These are phyloP conservation scores for Aptenodytes forsteri DNA, from an alignment of 2,113 vertebrate genomes.

Conservation along the genomic window DNA sequence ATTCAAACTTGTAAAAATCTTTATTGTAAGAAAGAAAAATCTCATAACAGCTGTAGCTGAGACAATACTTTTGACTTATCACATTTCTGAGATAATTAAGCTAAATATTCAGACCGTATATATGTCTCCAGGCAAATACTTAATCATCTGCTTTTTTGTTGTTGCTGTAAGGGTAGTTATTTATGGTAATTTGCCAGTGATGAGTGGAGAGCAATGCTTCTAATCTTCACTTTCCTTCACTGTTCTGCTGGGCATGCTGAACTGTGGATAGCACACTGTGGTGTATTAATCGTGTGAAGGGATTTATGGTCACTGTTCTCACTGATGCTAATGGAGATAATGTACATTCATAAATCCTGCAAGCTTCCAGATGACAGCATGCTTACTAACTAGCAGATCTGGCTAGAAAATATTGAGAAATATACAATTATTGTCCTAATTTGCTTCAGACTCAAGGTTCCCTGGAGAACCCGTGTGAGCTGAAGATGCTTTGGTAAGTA, in stretches of 20 bases:
- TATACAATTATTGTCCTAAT: not conserved
- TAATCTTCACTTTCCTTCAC: not conserved
- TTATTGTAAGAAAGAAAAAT: not conserved
- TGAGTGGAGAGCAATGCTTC: conserved; percentile 1
- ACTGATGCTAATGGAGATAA: not conserved
- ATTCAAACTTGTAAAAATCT: not conserved
- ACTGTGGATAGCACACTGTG: not conserved
- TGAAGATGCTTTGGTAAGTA: conserved; percentile 11
- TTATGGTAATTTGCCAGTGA: conserved; percentile 45
- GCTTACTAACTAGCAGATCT: not conserved
- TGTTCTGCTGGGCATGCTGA: not conserved
- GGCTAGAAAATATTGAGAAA: not conserved
- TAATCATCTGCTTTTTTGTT: conserved; percentile 11
- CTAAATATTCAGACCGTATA: conserved; percentile 35
- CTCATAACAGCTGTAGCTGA: not conserved
- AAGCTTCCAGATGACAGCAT: not conserved
- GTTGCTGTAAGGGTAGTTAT: not conserved
- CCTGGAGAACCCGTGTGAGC: not conserved
- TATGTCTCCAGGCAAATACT: conserved; percentile 26
- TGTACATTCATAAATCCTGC: not conserved
- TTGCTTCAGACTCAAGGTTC: not conserved
- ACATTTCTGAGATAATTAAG: conserved; percentile 49
- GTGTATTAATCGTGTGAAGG: not conserved
- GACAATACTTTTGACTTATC: not conserved
- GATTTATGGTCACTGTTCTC: not conserved